phyloP scores from a whole-genome alignment of 2,113 vertebrate genomes.

The Labeo rohita region DNA sequence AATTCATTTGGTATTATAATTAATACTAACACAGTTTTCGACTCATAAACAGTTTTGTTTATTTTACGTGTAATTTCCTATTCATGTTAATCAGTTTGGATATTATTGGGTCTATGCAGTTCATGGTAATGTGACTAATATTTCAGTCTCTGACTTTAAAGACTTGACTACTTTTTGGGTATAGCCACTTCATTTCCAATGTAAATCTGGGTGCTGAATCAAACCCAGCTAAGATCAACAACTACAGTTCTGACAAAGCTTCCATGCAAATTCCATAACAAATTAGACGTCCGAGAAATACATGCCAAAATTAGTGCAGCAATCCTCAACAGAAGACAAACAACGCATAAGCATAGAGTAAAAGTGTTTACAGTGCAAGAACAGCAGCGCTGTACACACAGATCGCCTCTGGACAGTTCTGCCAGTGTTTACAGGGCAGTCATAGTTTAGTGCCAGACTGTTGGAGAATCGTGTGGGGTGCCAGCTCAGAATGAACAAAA shows the following conservation, averaged over 20 bases:
- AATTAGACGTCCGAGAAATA: neutral
- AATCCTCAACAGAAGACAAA: neutral
- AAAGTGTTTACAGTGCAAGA: slow-evolving; percentile 28
- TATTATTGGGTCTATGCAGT: neutral
- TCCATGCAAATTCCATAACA: neutral
- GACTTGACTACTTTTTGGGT: neutral
- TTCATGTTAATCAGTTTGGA: neutral
- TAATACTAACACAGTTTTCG: neutral
- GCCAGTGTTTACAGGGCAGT: slow-evolving; percentile 38
- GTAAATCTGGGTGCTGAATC: neutral
- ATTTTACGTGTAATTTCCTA: neutral
- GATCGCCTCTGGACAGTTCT: neutral
- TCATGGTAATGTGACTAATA: neutral
- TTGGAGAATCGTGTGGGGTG: slow-evolving; percentile 27
- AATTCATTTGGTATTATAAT: neutral
- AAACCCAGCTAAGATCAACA: neutral
- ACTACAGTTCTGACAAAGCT: slow-evolving; percentile 10
- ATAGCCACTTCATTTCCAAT: neutral
- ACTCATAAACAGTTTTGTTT: neutral
- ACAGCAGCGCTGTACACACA: slow-evolving; percentile 4
- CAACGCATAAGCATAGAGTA: neutral
- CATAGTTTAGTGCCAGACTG: neutral
- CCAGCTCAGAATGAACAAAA: slow-evolving; percentile 21
- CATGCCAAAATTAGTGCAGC: neutral
- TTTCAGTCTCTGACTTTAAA: neutral